Percentiles rank a stretch among this genome's conserved stretches.
phyloP scores from a whole-genome alignment of 2,797 vertebrate genomes.

The Echiichthys vipera region DNA sequence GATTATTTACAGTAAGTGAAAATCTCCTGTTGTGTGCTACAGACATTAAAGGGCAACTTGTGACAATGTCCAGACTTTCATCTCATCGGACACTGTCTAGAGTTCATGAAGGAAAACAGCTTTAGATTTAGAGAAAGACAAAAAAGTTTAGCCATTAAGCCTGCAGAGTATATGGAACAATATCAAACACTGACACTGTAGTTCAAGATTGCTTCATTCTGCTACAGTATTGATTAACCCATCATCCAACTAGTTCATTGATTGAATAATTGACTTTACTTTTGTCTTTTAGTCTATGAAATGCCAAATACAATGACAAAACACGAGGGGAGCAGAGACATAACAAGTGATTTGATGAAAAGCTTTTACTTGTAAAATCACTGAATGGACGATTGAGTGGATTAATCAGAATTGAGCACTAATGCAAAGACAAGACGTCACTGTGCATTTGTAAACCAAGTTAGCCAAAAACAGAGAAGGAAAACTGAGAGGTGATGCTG shows the following conservation, averaged over 20 bases:
- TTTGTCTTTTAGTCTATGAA: conserved; percentile 12
- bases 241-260: background rate
- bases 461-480: background rate
- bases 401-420: background rate
- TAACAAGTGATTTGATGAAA: too few species aligned
- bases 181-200: conserved; percentile 1
- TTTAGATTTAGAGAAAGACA: background rate
- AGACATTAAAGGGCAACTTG: too few species aligned
- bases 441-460: background rate
- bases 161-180: background rate
- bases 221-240: conserved; percentile 8
- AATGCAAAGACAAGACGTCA: background rate
- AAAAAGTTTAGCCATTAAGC: too few species aligned
- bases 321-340: background rate
- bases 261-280: conserved; percentile 31
- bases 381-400: background rate
- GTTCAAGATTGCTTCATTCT: conserved; percentile 1
- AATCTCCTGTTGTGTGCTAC: too few species aligned
- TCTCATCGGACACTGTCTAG: too few species aligned
- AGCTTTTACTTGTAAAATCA: background rate
- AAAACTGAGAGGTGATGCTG: background rate
- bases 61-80: too few species aligned
- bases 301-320: conserved; percentile 1
- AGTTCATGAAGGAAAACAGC: background rate
- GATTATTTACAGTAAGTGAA: too few species aligned